Percentiles rank a stretch among this genome's conserved stretches.
Evolutionary conservation across 2,113 vertebrate genomes (phyloP).

Genomic region (Ellobius talpinus): DNA sequence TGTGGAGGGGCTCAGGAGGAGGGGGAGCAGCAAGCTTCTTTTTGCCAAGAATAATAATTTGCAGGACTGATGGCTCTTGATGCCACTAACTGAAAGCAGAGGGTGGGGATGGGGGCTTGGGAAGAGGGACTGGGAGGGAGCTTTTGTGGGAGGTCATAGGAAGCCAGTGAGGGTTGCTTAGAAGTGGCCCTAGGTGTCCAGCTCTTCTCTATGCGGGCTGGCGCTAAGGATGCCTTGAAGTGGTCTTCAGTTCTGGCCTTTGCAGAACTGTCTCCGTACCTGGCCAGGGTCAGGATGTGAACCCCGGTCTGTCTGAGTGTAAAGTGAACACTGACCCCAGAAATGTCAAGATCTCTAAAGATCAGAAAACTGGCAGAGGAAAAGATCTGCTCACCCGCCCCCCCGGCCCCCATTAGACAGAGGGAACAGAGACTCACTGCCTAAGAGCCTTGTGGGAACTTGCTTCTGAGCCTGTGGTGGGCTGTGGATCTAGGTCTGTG

Average conservation of each 20-base stretch:
- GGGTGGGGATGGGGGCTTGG: background rate
- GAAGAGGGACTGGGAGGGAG: background rate
- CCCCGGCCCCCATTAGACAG: background rate
- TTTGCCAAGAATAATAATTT: constrained; percentile 23
- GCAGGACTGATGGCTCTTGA: background rate
- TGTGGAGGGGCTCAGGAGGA: background rate
- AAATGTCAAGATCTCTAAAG: background rate
- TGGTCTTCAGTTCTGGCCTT: background rate
- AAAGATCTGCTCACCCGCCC: background rate
- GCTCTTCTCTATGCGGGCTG: background rate
- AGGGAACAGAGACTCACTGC: background rate
- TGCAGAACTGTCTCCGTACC: background rate
- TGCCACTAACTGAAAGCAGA: background rate
- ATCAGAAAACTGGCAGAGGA: background rate
- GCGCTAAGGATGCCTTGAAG: background rate
- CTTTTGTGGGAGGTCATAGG: background rate
- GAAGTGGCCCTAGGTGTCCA: background rate
- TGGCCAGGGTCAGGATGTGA: background rate
- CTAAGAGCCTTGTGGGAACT: background rate
- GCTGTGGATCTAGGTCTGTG: background rate
- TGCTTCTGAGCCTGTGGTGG: background rate
- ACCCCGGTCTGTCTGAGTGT: background rate
- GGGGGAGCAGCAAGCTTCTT: background rate
- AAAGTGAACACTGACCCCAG: background rate
- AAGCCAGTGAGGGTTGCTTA: background rate